Evolutionary conservation across 1,140 invertebrate species (phyloP).

Genomic region (Drosophila ambigua): DNA sequence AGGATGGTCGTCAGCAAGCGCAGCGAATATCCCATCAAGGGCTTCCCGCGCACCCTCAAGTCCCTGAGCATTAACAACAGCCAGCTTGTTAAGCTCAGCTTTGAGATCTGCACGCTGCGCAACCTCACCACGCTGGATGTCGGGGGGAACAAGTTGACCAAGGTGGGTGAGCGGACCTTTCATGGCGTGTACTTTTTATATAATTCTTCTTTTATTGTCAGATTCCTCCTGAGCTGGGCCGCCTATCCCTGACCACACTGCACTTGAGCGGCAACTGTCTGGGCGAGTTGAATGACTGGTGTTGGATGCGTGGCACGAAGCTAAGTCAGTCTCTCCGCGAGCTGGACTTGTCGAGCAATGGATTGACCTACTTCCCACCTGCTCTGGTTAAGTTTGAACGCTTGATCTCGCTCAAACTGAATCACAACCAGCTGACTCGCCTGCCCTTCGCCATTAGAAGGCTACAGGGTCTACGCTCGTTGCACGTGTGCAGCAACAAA

Average conservation of each 20-base stretch:
- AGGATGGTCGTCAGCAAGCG: conserved; percentile 87
- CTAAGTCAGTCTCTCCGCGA: conserved; percentile 68
- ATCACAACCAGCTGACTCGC: conserved; percentile 86
- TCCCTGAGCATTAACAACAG: conserved; percentile 85
- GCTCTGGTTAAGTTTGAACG: conserved; percentile 84
- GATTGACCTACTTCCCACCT: conserved; percentile 67
- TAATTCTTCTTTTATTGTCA: conserved; percentile 6
- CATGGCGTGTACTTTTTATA: not conserved
- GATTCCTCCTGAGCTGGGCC: conserved; percentile 90
- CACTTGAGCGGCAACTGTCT: conserved; percentile 90
- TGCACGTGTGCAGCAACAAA: conserved; percentile 85
- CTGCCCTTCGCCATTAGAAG: conserved; percentile 87
- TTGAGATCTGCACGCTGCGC: conserved; percentile 87
- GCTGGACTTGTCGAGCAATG: conserved; percentile 74
- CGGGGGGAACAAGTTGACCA: conserved; percentile 90
- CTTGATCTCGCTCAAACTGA: conserved; percentile 87
- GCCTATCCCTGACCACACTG: conserved; percentile 87
- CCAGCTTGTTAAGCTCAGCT: conserved; percentile 87
- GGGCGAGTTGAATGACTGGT: conserved; percentile 86
- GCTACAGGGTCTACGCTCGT: conserved; percentile 85
- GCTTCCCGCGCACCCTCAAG: conserved; percentile 86
- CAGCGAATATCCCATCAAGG: conserved; percentile 88
- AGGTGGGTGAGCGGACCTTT: conserved; percentile 40
- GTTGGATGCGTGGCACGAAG: conserved; percentile 86
- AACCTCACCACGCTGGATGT: conserved; percentile 89